These are phyloP conservation scores for Carcharodon carcharias DNA, from an alignment of 2,797 vertebrate genomes.

Conservation along the genomic window DNA sequence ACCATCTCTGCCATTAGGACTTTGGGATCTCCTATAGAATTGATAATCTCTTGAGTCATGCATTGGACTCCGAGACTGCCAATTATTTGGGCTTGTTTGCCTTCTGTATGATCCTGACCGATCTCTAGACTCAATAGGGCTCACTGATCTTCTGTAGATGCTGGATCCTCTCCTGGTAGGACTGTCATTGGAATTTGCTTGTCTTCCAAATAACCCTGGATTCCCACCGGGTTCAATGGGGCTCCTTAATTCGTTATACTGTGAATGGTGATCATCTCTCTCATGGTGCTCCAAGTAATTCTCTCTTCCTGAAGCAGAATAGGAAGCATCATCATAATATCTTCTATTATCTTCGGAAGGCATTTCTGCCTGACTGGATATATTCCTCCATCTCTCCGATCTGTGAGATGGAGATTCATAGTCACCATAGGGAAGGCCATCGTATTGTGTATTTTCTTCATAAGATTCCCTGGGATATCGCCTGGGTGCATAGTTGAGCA, in stretches of 20 bases:
- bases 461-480: conserved; percentile 35
- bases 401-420: conserved; percentile 38
- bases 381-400: conserved; percentile 31
- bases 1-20: conserved; percentile 3
- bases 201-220: neutral
- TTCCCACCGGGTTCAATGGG: neutral
- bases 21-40: conserved; percentile 36
- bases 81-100: neutral
- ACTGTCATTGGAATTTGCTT: neutral
- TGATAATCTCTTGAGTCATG: conserved; percentile 30
- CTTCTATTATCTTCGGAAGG: neutral
- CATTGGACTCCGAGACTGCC: conserved; percentile 20
- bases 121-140: conserved; percentile 15
- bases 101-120: conserved; percentile 23
- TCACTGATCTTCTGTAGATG: conserved; percentile 25
- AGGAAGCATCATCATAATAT: conserved; percentile 12
- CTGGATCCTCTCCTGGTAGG: conserved; percentile 16
- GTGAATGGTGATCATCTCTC: conserved; percentile 3
- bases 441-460: conserved; percentile 30
- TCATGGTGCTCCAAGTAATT: conserved; percentile 15
- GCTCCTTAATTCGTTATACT: conserved; percentile 6
- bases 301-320: conserved; percentile 1
- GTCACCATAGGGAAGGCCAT: conserved; percentile 18
- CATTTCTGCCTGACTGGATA: conserved; percentile 9
- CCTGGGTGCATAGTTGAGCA: conserved; percentile 36